Evolutionary conservation across 2,113 vertebrate species (phyloP).

Genomic region (Oryzias javanicus): DNA sequence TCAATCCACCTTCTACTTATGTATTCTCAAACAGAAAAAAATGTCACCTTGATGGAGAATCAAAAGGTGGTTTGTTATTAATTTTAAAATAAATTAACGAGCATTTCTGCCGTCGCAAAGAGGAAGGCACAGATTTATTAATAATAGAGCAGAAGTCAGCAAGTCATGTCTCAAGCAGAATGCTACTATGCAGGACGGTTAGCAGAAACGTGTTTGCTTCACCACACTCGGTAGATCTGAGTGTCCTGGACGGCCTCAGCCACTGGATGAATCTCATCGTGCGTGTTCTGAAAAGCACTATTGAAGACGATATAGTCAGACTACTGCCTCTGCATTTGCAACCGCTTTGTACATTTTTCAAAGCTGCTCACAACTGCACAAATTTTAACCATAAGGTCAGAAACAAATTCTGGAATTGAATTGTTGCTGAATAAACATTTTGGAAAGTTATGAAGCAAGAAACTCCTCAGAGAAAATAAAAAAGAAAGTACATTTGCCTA

Average conservation of each 20-base stretch:
- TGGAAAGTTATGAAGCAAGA: no score
- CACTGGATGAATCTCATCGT: constrained; percentile 38
- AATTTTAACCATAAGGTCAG: no score
- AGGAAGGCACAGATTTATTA: constrained; percentile 8
- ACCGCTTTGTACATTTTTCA: no score
- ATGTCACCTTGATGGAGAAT: constrained; percentile 20
- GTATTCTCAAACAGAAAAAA: constrained; percentile 12
- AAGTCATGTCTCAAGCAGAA: constrained; percentile 39
- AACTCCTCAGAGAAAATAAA: no score
- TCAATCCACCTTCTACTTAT: constrained; percentile 13
- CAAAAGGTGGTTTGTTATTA: constrained; percentile 2
- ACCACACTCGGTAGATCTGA: constrained; percentile 24
- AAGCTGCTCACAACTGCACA: no score
- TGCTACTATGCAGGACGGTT: constrained; percentile 30
- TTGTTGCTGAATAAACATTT: no score
- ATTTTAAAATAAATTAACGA: neutral
- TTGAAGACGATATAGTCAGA: neutral
- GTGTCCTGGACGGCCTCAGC: constrained; percentile 14
- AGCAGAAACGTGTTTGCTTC: constrained; percentile 35
- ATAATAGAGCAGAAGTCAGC: constrained; percentile 38
- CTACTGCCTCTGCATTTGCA: neutral
- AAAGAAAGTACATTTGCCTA: no score
- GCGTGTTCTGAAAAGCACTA: constrained; percentile 23
- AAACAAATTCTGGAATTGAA: no score
- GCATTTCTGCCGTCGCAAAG: constrained; percentile 5